phyloP scores from a whole-genome alignment of 2,888 invertebrate species.

The Nineta flava region DNA sequence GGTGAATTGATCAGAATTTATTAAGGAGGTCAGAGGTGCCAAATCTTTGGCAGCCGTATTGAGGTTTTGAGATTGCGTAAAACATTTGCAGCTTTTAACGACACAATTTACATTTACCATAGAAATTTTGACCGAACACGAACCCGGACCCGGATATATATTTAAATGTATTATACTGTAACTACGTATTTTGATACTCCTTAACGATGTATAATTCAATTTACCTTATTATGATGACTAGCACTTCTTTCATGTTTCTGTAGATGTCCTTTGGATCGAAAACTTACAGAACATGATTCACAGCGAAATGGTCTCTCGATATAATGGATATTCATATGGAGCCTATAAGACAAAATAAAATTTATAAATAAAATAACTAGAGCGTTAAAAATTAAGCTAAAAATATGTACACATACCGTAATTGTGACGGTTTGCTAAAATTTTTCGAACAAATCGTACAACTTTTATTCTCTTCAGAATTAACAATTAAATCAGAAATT shows the following conservation, averaged over 20 bases:
- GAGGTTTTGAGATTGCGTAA: no score
- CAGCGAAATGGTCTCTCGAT: conserved; percentile 86
- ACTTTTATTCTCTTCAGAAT: conserved; percentile 28
- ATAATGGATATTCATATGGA: conserved; percentile 92
- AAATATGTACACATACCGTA: conserved; percentile 31
- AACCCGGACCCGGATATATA: no score
- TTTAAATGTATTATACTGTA: no score
- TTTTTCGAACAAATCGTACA: conserved; percentile 70
- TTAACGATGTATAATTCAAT: conserved; percentile 4
- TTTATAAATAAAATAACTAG: not conserved
- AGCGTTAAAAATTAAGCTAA: not conserved
- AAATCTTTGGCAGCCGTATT: no score
- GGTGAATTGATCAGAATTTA: no score
- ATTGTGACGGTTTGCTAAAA: conserved; percentile 81
- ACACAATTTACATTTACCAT: no score
- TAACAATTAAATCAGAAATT: conserved; percentile 25
- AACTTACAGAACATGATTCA: conserved; percentile 81
- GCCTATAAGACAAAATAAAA: conserved; percentile 19
- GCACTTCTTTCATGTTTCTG: conserved; percentile 88
- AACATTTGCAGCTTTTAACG: no score
- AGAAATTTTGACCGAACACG: no score
- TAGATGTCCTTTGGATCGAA: conserved; percentile 77
- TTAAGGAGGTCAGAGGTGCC: no score
- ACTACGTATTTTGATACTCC: no score
- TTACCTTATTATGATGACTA: conserved; percentile 80